A percentile compares a stretch with the other conserved stretches of the same genome.
These are phyloP conservation scores for Tarsius wallacei DNA, from an alignment of 2,797 vertebrate species.

Conservation along the genomic window DNA sequence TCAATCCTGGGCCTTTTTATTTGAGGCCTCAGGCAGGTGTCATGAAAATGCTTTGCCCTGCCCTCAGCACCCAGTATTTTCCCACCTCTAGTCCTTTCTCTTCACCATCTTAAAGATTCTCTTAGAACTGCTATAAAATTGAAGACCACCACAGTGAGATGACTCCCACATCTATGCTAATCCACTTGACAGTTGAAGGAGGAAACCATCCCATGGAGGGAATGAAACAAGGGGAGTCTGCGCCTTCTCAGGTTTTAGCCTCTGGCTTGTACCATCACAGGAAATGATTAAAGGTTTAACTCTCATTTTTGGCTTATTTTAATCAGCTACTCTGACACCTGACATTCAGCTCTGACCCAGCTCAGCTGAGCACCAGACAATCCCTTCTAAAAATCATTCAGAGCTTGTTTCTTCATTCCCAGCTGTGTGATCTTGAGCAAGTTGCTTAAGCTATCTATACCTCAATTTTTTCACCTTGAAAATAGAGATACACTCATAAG, in stretches of 20 bases:
- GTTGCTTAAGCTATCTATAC: background rate
- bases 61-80: background rate
- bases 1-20: background rate
- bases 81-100: fast-evolving
- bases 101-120: too few relatives aligned
- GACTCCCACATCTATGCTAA: background rate
- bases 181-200: background rate
- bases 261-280: background rate
- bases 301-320: background rate
- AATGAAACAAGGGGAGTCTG: background rate
- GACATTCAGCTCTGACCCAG: background rate
- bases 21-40: background rate
- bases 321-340: background rate
- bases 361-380: background rate
- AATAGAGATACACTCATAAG: background rate
- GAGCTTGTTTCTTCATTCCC: background rate
- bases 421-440: background rate
- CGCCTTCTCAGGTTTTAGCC: background rate
- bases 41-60: background rate
- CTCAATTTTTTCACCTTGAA: background rate
- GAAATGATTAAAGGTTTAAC: background rate
- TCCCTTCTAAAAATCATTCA: background rate
- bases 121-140: background rate
- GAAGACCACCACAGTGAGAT: background rate
- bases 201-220: fast-evolving